phyloP scores from a whole-genome alignment of 2,888 invertebrate species.

The Rhyacophila evoluta region DNA sequence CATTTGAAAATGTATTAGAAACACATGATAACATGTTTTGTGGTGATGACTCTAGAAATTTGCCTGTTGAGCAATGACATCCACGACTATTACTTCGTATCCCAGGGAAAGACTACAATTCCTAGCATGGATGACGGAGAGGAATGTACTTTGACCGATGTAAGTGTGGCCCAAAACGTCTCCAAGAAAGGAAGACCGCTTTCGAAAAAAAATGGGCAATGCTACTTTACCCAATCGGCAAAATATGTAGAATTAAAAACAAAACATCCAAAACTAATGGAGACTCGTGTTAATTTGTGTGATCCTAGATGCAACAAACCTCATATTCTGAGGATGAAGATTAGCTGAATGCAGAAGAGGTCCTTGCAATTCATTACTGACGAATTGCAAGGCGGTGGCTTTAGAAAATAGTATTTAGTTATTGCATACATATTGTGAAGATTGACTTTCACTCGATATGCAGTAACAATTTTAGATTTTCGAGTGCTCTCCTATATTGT shows the following conservation, averaged over 20 bases:
- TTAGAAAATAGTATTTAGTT: not conserved
- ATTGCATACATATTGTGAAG: not conserved
- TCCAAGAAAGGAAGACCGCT: slow-evolving; percentile 49
- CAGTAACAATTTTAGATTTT: not conserved
- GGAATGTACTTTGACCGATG: slow-evolving; percentile 85
- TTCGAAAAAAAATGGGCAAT: slow-evolving; percentile 36
- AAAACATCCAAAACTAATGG: not conserved
- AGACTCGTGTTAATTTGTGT: not conserved
- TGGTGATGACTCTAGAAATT: slow-evolving; percentile 70
- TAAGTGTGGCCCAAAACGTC: slow-evolving; percentile 69
- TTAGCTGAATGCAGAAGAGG: not conserved
- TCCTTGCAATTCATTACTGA: slow-evolving; percentile 3
- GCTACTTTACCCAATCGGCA: slow-evolving; percentile 38
- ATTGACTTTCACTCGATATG: not conserved
- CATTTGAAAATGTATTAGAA: not conserved
- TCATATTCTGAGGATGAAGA: not conserved
- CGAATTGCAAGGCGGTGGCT: not conserved
- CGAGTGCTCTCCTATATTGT: not conserved
- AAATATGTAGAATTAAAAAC: not conserved
- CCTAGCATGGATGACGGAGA: slow-evolving; percentile 92
- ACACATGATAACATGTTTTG: slow-evolving; percentile 40
- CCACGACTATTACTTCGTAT: slow-evolving; percentile 87
- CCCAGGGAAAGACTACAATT: slow-evolving; percentile 94
- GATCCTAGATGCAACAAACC: slow-evolving; percentile 2
- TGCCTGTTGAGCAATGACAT: slow-evolving; percentile 83